Conservation (phyloP, 2,888 invertebrate species). For the Ceramica pisi region DNA sequence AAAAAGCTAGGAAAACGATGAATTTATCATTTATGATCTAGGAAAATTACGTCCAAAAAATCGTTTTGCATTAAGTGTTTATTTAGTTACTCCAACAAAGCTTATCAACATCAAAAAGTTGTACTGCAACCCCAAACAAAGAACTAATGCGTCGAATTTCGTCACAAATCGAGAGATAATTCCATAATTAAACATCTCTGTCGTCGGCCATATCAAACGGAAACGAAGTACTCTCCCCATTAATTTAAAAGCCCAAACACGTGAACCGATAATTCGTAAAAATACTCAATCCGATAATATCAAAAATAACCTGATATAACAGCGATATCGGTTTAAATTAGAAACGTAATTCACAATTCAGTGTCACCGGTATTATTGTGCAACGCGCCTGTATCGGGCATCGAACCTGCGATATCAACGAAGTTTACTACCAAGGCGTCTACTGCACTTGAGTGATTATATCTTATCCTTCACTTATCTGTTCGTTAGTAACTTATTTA, state of each 20-base stretch:
- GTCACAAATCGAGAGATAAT: slow-evolving; percentile 30
- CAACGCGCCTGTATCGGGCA: slow-evolving; percentile 77
- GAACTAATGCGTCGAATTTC: background rate
- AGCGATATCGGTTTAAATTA: slow-evolving; percentile 56
- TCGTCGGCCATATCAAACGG: slow-evolving; percentile 22
- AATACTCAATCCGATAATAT: slow-evolving; percentile 41
- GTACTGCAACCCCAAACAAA: background rate
- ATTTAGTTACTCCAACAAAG: background rate
- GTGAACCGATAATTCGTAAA: slow-evolving; percentile 42
- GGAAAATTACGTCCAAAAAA: no score
- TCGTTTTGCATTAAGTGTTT: no score
- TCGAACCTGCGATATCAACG: slow-evolving; percentile 80
- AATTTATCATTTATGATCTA: no score
- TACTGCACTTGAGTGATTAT: slow-evolving; percentile 67
- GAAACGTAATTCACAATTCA: slow-evolving; percentile 82
- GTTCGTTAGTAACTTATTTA: slow-evolving; percentile 51
- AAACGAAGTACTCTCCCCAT: slow-evolving; percentile 8
- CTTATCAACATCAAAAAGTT: background rate
- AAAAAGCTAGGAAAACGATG: no score
- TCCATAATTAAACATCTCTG: slow-evolving; percentile 30
- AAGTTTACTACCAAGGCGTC: slow-evolving; percentile 89
- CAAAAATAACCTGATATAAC: slow-evolving; percentile 52
- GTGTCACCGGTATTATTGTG: slow-evolving; percentile 77
- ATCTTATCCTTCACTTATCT: slow-evolving; percentile 62
- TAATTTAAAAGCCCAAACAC: slow-evolving; percentile 39